phyloP scores from a whole-genome alignment of 2,888 invertebrate species.

The Troides oblongomaculatus region DNA sequence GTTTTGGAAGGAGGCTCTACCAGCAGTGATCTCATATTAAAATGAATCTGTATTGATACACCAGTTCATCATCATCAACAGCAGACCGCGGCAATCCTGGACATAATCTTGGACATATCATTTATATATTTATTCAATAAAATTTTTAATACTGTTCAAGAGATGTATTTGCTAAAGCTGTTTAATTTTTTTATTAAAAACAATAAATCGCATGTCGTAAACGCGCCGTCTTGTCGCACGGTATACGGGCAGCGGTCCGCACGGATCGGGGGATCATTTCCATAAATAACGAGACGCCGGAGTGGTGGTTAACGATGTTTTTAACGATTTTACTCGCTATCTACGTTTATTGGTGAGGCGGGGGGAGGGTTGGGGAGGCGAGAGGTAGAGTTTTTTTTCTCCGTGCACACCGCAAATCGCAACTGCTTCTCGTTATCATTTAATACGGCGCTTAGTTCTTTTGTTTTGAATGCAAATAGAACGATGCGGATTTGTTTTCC shows the following conservation, averaged over 20 bases:
- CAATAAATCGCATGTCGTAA: conserved; percentile 15
- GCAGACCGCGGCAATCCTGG: too few species aligned
- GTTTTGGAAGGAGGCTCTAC: too few species aligned
- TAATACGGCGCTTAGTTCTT: conserved; percentile 8
- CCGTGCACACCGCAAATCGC: conserved; percentile 13
- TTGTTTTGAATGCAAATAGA: too few species aligned
- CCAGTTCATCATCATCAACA: too few species aligned
- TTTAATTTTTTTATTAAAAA: too few species aligned
- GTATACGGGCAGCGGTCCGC: conserved; percentile 35
- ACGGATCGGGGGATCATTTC: conserved; percentile 44
- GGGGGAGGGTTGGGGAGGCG: neutral
- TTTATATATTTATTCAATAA: too few species aligned
- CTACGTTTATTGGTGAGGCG: conserved; percentile 25
- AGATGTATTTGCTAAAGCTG: too few species aligned
- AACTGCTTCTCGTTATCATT: conserved; percentile 12
- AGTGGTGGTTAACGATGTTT: conserved; percentile 40
- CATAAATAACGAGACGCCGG: conserved; percentile 47
- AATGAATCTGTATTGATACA: too few species aligned
- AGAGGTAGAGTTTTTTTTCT: neutral
- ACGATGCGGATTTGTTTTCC: too few species aligned
- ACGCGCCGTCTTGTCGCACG: neutral
- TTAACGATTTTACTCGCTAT: conserved; percentile 31
- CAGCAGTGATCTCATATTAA: too few species aligned
- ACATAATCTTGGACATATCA: too few species aligned
- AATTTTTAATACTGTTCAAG: too few species aligned